Base-by-base conservation (phyloP, 2,113 vertebrate genomes). In the Pygoscelis adeliae region DNA sequence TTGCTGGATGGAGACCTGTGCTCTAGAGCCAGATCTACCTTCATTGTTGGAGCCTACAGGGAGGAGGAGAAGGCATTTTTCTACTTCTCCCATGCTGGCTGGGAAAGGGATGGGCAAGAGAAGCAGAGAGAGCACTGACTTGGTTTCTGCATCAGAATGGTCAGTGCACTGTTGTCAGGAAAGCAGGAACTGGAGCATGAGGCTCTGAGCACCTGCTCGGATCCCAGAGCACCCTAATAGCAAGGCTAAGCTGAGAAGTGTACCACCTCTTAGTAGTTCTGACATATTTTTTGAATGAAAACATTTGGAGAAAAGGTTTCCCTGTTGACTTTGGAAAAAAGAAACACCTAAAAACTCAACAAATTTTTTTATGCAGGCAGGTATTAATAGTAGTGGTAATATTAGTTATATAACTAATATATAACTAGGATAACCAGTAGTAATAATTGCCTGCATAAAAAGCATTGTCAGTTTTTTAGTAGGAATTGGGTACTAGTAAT, bases 1-100 rank as follows among this genome's bases (percentile, higher is more conserved):
- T 94, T 96, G 52, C 92, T 97, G 95, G 94, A 96, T 72, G 83
- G 70, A 94, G 83, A 91, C 40, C 65, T 8, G 20, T 44, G 19
- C 53, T 79, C 47, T 32, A 81, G 36, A 95, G 94, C 88, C 94
- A 93, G 76, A 82, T 32, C 32, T 47, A 87, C 38, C 46, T 78
- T 87, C 76, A 46, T 8, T 76, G 73, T 66, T 91, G 84, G 70
- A 91, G 70, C 40, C 56, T 65, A 44, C n/a, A 67, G 55, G 21
- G 26, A 74, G 49, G 15, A 83, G 38, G 13, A 79, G 38, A 56
- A 78, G 65, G 12, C 25, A 20, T 71, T 94, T 78, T 83, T 83
- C 59, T 86, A 20, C 58, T 93, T 89, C 53, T 79, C 50, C 38
- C 11, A 9, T 25, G 13, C 59, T 81, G 47, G 17, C 20, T 63